Evolutionary conservation across 2,797 vertebrate genomes (phyloP).

Genomic region (Champsocephalus gunnari): DNA sequence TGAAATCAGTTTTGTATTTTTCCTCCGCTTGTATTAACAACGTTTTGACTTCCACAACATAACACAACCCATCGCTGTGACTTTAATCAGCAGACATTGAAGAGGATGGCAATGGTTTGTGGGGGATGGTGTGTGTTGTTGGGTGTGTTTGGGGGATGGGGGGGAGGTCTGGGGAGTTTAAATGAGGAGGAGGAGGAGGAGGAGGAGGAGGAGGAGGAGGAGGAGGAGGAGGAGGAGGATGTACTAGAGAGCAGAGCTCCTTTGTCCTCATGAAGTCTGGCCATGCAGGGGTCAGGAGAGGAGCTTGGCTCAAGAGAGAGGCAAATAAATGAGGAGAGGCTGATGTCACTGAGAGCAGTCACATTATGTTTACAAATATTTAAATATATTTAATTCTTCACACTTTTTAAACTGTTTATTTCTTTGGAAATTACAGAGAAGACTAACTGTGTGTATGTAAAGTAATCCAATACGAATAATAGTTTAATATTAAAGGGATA

Average conservation of each 20-base stretch:
- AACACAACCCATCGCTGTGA: slow-evolving; percentile 15
- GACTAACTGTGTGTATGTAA: not conserved
- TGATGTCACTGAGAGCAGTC: slow-evolving; percentile 1
- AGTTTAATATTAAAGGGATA: not conserved
- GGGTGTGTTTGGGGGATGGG: slow-evolving; percentile 45
- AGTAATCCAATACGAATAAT: not conserved
- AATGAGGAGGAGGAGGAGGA: slow-evolving; percentile 45
- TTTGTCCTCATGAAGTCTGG: slow-evolving; percentile 70
- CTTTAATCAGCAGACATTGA: slow-evolving; percentile 18
- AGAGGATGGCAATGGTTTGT: slow-evolving; percentile 8
- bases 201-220: slow-evolving; percentile 21
- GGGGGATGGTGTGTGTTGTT: slow-evolving; percentile 22
- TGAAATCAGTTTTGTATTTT: not conserved
- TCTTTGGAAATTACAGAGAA: too few species aligned
- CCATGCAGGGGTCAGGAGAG: slow-evolving; percentile 46
- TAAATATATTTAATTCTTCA: too few species aligned
- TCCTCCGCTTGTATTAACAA: not conserved
- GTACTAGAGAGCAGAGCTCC: slow-evolving; percentile 58
- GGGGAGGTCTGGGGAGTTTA: slow-evolving; percentile 55
- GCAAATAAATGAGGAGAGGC: slow-evolving; percentile 22
- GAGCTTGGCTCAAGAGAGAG: slow-evolving; percentile 33
- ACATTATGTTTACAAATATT: too few species aligned
- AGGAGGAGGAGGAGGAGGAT: slow-evolving; percentile 28
- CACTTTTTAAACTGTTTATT: too few species aligned
- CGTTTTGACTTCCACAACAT: slow-evolving; percentile 15